Percentiles rank a stretch among this genome's conserved stretches.
phyloP scores from a whole-genome alignment of 23 tunicate species.

The Halocynthia aurantium region DNA sequence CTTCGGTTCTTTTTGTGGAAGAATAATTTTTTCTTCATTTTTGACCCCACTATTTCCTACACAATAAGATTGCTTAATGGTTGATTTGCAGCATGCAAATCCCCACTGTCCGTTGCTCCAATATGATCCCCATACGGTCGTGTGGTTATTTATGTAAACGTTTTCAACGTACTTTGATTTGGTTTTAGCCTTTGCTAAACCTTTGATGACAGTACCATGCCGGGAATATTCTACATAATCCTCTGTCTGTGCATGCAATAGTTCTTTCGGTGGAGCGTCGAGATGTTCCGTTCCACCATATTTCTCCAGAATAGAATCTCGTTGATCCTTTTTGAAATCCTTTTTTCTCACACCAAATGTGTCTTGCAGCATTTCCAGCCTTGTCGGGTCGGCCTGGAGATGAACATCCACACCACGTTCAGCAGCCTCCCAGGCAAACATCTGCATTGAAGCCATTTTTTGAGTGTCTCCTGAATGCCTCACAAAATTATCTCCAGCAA shows the following conservation, averaged over 20 bases:
- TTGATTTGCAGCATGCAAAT: conserved; percentile 77
- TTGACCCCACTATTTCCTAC: conserved; percentile 52
- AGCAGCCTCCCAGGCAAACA: conserved; percentile 98
- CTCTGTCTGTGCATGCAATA: conserved; percentile 94
- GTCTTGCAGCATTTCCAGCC: conserved; percentile 75
- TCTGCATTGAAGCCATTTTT: conserved; percentile 83
- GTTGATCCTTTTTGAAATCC: conserved; percentile 57
- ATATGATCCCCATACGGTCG: conserved; percentile 85
- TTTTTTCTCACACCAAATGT: conserved; percentile 59
- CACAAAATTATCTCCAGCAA: conserved; percentile 94
- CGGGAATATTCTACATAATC: conserved; percentile 93
- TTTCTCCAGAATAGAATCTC: conserved; percentile 68
- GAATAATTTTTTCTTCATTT: conserved; percentile 6
- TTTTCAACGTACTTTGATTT: conserved; percentile 86
- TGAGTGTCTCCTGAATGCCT: conserved; percentile 78
- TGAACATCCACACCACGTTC: conserved; percentile 89
- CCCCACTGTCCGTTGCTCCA: conserved; percentile 88
- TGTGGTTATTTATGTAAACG: conserved; percentile 71
- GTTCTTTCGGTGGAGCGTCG: conserved; percentile 94
- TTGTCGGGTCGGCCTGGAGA: conserved; percentile 91
- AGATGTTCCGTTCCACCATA: conserved; percentile 93
- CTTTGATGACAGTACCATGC: conserved; percentile 84
- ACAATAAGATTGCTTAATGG: conserved; percentile 81
- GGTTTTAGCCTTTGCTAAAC: conserved; percentile 82
- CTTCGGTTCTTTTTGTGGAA: conserved; percentile 15